Base-by-base conservation (phyloP, 2,113 vertebrate genomes). In the Myocastor coypus region DNA sequence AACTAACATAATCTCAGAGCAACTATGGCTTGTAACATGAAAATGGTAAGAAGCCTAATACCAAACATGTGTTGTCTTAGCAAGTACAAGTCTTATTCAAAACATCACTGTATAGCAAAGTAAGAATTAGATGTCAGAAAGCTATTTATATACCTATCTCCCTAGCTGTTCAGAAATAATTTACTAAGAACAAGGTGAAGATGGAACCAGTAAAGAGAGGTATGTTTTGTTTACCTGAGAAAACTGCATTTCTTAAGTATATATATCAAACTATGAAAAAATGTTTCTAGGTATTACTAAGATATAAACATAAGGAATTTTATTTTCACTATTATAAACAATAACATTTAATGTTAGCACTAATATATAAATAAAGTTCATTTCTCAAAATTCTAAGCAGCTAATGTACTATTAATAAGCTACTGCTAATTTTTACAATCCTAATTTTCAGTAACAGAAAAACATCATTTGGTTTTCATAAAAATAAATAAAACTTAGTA, bases 231-330 rank as follows among this genome's bases (percentile, higher is more conserved):
- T 85, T 91, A 92, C 95, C 30, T 94, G 24, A 32, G 22, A 96
- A 26, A 96, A 80, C 1, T 11, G 17, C 88, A 91, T 73, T 61
- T 85, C 57, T 85, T 57, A 92, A 84, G 46, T 73, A 88, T 37
- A 30, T 66, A 89, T 50, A 81, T 68, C 61, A 87, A 28, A 93
- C 77, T 94, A 93, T 68, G 64, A 87, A 34, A 90, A 66, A 61
- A 87, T 30, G 52, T 4, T 85, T 92, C 97, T 87, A 94, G 63
- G 19, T 81, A 94, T 93, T 87, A 89, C 32, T 83, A 92, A 30
- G 90, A 90, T 77, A 91, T 77, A 83, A 92, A 1, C 40, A 82
- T 42, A 82, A 86, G n/a, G 10, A 40, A 92, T 59, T 93, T 89
- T 83, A 85, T 96, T 88, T 94, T 92, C 75, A 77, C 78, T 46